Base-by-base conservation (phyloP, 2,797 vertebrate species). In the Petrocephalus sullivani region DNA sequence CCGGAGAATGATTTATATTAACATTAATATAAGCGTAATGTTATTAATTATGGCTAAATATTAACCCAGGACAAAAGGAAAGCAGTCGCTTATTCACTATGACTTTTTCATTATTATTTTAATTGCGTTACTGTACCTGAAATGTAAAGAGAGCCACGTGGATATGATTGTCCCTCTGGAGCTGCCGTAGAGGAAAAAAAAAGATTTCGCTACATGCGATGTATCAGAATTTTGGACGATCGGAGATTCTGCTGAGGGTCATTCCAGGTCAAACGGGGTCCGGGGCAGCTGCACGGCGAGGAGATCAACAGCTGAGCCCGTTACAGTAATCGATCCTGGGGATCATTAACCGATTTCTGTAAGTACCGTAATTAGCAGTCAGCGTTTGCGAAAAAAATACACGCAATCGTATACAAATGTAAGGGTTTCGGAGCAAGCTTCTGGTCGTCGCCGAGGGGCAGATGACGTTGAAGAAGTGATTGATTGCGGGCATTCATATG, bases 201-300 rank as follows among this genome's bases (percentile, higher is more conserved):
- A 71, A 85, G 49, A 84, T 71, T 21, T 2, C 9, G 87, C 83
- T 57, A 89, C 89, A 91, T 89, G 88, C 89, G 88, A 37, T 90
- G 56, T 83, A 88, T 75, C 88, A 89, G 87, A 90, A 89, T 90
- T 88, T 75, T 87, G 87, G n/a, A 57, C 84, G 83, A 89, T 61
- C 83, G 37, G 49, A 58, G 85, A 81, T 85, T 89, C 87, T 86
- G 82, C 51, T 28, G 23, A 89, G 89, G 93, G 90, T 87, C 90
- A 89, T 94, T 89, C 92, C 88, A 92, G 91, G 92, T 93, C 90
- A 85, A 88, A 86, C n/a, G 84, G 84, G 87, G 6, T 51, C 46
- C 78, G 37, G 78, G 61, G 87, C 88, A 16, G 14, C 64, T 89
- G 85, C 86, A 90, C 87, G 67, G 61, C 58, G 87, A 89, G 57